phyloP scores from a whole-genome alignment of 2,888 invertebrate genomes.

The Cantharis flavilabris region DNA sequence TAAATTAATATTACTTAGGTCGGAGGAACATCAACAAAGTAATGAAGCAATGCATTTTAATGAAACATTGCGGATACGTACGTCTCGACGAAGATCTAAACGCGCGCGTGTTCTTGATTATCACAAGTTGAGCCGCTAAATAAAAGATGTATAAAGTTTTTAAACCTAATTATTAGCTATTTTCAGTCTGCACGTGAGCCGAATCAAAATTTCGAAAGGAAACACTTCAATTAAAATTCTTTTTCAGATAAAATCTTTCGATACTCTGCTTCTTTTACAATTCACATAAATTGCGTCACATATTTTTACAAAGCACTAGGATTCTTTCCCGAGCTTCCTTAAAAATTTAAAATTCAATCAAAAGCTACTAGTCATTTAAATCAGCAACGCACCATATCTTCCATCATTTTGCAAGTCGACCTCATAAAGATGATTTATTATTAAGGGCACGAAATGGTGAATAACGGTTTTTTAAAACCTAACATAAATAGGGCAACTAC shows the following conservation, averaged over 20 bases:
- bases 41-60: constrained; percentile 33
- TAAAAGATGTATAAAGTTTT: constrained; percentile 16
- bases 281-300: neutral
- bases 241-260: neutral
- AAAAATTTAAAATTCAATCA: constrained; percentile 9
- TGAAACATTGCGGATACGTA: constrained; percentile 27
- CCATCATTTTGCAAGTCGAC: constrained; percentile 5
- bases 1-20: constrained; percentile 31
- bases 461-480: neutral
- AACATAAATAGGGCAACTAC: constrained; percentile 3
- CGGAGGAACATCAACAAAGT: constrained; percentile 29
- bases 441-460: neutral
- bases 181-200: neutral
- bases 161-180: constrained; percentile 10
- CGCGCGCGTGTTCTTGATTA: constrained; percentile 14
- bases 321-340: neutral
- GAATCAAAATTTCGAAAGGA: neutral
- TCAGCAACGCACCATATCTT: neutral
- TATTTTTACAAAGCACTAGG: neutral
- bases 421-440: constrained; percentile 5
- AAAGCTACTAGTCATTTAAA: neutral
- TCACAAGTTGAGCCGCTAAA: constrained; percentile 6
- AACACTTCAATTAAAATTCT: constrained; percentile 10
- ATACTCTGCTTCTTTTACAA: neutral
- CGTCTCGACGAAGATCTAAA: constrained; percentile 4